phyloP scores from a whole-genome alignment of 2,797 vertebrate genomes.

The Enteromius afrohamiltoni region DNA sequence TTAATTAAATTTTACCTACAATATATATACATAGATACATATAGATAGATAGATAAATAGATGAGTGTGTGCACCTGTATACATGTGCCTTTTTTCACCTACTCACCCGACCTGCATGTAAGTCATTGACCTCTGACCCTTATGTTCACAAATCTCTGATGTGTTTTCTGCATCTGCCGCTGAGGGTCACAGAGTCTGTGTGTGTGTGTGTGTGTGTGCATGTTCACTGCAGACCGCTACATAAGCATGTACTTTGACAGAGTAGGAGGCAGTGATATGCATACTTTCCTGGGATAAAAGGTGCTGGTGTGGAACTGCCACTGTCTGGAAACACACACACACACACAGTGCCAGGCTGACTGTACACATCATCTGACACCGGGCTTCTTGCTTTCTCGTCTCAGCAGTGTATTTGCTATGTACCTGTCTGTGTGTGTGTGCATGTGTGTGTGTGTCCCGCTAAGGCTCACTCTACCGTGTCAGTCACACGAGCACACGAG shows the following conservation, averaged over 20 bases:
- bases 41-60: background rate
- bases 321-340: slow-evolving; percentile 48
- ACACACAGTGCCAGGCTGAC: slow-evolving; percentile 43
- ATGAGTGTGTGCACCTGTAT: background rate
- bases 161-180: slow-evolving; percentile 28
- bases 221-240: slow-evolving; percentile 38
- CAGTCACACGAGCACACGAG: slow-evolving; percentile 52
- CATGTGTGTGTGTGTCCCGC: slow-evolving; percentile 21
- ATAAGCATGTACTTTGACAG: slow-evolving; percentile 44
- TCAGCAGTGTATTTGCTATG: slow-evolving; percentile 49
- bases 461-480: slow-evolving; percentile 43
- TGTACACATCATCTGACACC: slow-evolving; percentile 55
- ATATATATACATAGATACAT: background rate
- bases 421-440: slow-evolving; percentile 41
- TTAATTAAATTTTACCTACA: background rate
- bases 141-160: slow-evolving; percentile 21
- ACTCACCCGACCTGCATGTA: slow-evolving; percentile 28
- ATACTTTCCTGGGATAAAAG: slow-evolving; percentile 69
- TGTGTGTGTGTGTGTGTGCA: slow-evolving; percentile 34
- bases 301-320: slow-evolving; percentile 73
- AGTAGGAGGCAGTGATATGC: slow-evolving; percentile 69
- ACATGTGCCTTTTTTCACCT: slow-evolving; percentile 30
- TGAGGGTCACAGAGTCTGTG: slow-evolving; percentile 20
- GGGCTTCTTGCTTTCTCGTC: slow-evolving; percentile 43
- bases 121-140: slow-evolving; percentile 37